A percentile compares a stretch with the other conserved stretches of the same genome.
Conservation (phyloP, 2,888 invertebrate species). For the Neocrepidodera transversa region DNA sequence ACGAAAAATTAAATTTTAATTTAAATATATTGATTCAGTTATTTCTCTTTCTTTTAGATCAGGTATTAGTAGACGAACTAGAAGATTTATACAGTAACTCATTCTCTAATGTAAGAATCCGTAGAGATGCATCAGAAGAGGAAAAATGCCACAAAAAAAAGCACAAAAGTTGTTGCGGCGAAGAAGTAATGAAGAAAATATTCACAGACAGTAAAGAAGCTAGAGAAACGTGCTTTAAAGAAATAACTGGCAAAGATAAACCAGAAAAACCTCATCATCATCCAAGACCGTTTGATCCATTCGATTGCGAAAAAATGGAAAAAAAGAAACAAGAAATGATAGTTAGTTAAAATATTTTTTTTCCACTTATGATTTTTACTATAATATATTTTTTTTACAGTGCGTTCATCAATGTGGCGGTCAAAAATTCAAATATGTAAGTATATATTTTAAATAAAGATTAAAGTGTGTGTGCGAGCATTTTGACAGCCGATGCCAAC, state of each 20-base stretch:
- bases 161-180: conserved; percentile 53
- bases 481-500: too few relatives aligned
- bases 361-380: conserved; percentile 10
- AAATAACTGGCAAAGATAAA: conserved; percentile 50
- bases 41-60: conserved; percentile 50
- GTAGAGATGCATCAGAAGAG: conserved; percentile 48
- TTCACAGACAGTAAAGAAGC: conserved; percentile 50
- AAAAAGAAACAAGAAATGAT: conserved; percentile 53
- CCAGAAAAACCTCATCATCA: conserved; percentile 33
- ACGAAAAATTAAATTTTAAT: too few relatives aligned
- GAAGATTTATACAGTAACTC: conserved; percentile 44
- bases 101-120: conserved; percentile 42
- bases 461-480: too few relatives aligned
- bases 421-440: conserved; percentile 56
- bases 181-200: conserved; percentile 47
- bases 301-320: conserved; percentile 55
- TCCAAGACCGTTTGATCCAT: conserved; percentile 49
- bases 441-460: too few relatives aligned
- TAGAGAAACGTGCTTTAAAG: conserved; percentile 53
- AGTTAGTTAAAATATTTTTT: conserved; percentile 50
- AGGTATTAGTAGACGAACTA: conserved; percentile 50
- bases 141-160: conserved; percentile 51
- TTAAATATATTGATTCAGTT: too few relatives aligned
- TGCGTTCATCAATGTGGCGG: conserved; percentile 57
- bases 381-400: conserved; percentile 48